phyloP scores from a whole-genome alignment of 2,888 invertebrate species.

The Drosophila rellima region DNA sequence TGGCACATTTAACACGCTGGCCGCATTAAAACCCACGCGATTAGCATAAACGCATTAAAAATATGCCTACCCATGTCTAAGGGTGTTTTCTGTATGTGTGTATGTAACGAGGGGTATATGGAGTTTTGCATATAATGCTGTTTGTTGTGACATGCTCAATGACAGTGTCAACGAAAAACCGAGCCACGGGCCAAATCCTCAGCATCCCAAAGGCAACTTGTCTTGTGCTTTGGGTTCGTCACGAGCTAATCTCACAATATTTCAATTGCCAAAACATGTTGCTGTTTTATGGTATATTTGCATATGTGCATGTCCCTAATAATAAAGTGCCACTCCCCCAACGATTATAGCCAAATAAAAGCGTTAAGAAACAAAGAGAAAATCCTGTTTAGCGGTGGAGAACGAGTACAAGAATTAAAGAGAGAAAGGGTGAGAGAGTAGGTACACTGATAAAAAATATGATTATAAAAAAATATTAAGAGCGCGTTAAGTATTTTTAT shows the following conservation, averaged over 20 bases:
- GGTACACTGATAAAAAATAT: no score
- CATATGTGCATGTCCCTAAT: constrained; percentile 45
- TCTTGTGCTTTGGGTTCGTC: constrained; percentile 15
- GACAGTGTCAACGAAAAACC: constrained; percentile 71
- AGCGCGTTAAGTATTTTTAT: no score
- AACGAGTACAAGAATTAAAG: background rate
- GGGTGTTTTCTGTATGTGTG: constrained; percentile 20
- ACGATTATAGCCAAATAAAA: constrained; percentile 47
- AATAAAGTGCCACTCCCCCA: constrained; percentile 39
- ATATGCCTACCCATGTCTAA: constrained; percentile 69
- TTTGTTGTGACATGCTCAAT: constrained; percentile 84
- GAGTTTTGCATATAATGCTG: constrained; percentile 80
- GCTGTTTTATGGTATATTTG: constrained; percentile 56
- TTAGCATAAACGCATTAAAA: constrained; percentile 85
- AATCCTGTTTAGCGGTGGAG: constrained; percentile 10
- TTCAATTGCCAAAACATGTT: constrained; percentile 74
- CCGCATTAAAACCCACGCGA: constrained; percentile 79
- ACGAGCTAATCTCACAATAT: constrained; percentile 73
- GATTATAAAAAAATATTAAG: no score
- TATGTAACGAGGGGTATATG: constrained; percentile 27
- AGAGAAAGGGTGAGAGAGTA: background rate
- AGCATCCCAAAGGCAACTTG: constrained; percentile 46
- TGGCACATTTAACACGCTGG: constrained; percentile 75
- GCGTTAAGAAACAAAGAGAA: constrained; percentile 48
- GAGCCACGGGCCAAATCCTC: constrained; percentile 8